A percentile compares a stretch with the other conserved stretches of the same genome.
Conservation (phyloP, 1,140 invertebrate species). For the Octopus sinensis region DNA sequence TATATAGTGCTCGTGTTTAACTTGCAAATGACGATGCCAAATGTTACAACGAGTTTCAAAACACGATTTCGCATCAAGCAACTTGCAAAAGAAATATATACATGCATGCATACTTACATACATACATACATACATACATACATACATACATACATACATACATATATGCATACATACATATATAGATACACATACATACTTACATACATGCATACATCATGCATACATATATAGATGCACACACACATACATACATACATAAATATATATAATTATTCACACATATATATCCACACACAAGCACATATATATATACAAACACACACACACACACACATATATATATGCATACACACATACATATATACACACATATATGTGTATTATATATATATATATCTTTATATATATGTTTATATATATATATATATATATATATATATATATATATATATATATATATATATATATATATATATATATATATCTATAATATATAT, state of each 20-base stretch:
- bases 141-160: background rate
- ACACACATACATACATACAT: background rate
- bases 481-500: no score
- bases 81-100: background rate
- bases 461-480: background rate
- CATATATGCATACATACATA: background rate
- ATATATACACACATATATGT: no score
- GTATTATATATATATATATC: no score
- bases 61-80: no score
- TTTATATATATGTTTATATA: no score
- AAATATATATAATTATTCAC: no score
- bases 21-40: no score
- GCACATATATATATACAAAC: no score
- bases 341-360: background rate
- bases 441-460: background rate
- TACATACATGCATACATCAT: background rate
- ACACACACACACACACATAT: background rate
- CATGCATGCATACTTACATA: background rate
- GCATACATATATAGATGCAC: background rate
- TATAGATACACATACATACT: background rate
- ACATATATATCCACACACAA: no score
- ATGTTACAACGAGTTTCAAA: no score
- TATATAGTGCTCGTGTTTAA: no score
- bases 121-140: background rate
- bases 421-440: background rate